Evolutionary conservation across 2,113 vertebrate species (phyloP).

Genomic region (Emydura subglobosa): DNA sequence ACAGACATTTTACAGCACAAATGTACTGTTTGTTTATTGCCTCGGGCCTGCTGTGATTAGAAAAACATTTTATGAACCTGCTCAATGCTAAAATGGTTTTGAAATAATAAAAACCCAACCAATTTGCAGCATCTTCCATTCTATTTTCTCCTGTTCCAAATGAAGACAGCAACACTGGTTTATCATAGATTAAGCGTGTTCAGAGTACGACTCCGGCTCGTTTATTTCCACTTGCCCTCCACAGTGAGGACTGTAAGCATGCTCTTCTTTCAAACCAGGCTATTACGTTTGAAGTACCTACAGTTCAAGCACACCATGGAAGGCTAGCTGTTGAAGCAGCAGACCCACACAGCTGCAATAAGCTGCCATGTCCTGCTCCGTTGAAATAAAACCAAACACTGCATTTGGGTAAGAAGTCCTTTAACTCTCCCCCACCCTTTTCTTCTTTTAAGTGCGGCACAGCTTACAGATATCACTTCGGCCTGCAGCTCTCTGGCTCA

Average conservation of each 20-base stretch:
- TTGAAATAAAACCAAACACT: accelerated
- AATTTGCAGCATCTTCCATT: background rate
- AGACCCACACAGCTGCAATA: background rate
- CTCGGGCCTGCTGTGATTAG: background rate
- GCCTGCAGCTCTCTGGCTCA: background rate
- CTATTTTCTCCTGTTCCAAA: accelerated
- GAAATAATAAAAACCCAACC: slow-evolving; percentile 16
- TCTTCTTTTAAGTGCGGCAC: background rate
- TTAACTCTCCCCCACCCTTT: no score
- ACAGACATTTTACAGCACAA: background rate
- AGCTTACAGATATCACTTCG: background rate
- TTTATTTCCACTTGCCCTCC: background rate
- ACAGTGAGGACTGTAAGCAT: accelerated
- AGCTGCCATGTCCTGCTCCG: accelerated
- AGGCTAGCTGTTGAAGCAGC: background rate
- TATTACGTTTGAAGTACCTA: background rate
- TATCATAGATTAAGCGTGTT: accelerated
- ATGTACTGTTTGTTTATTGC: background rate
- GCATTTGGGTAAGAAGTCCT: background rate
- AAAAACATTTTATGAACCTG: slow-evolving; percentile 25
- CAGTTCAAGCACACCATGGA: background rate
- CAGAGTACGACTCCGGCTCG: accelerated
- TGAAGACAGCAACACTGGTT: accelerated
- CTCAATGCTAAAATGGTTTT: background rate
- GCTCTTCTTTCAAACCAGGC: background rate